These are phyloP conservation scores for Virgularia gustaviana DNA, from an alignment of 92 coral and sea anemone species.

Conservation along the genomic window DNA sequence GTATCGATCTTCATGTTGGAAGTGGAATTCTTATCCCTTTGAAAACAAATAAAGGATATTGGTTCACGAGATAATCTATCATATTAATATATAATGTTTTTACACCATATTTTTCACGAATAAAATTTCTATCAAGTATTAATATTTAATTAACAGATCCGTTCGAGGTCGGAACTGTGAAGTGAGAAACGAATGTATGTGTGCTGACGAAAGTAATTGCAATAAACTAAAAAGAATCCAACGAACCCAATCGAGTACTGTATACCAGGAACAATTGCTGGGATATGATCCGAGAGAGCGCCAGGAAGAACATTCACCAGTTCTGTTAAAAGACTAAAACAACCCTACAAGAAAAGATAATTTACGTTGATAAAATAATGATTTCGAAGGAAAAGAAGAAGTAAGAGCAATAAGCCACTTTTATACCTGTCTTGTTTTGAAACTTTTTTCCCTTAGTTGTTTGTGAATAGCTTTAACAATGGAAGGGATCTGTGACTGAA, in stretches of 20 bases:
- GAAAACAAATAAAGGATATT: conserved; percentile 13
- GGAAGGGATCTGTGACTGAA: conserved; percentile 72
- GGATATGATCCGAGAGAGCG: conserved; percentile 92
- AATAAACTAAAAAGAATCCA: background rate
- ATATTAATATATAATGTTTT: too few relatives aligned
- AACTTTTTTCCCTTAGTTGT: conserved; percentile 90
- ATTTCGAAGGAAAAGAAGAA: too few relatives aligned
- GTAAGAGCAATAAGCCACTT: too few relatives aligned
- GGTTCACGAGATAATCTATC: too few relatives aligned
- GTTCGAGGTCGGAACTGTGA: too few relatives aligned
- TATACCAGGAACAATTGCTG: conserved; percentile 97
- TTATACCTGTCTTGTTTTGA: conserved; percentile 91
- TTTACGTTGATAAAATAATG: too few relatives aligned
- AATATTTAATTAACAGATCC: too few relatives aligned
- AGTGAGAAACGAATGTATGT: too few relatives aligned
- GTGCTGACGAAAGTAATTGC: background rate
- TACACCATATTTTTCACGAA: too few relatives aligned
- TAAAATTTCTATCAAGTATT: too few relatives aligned
- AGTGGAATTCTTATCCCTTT: conserved; percentile 90
- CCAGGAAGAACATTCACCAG: conserved; percentile 95
- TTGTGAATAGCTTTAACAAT: conserved; percentile 92
- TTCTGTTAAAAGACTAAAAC: conserved; percentile 88
- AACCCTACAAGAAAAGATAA: conserved; percentile 77
- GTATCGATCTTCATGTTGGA: conserved; percentile 99
- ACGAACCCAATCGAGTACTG: conserved; percentile 88